Conservation (phyloP, 2,113 vertebrate species). For the Ginglymostoma cirratum region DNA sequence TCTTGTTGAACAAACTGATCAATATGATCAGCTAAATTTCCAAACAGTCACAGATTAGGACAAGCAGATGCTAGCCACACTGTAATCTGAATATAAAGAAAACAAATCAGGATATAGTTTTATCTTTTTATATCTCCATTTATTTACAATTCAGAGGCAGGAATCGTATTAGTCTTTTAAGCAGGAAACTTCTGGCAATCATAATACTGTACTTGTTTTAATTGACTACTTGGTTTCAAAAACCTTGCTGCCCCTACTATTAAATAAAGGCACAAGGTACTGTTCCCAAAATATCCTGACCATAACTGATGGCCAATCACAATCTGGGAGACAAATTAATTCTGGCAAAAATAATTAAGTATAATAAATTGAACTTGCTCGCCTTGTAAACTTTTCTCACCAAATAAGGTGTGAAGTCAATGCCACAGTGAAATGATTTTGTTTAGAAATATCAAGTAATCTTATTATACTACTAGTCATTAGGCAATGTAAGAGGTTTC, state of each 20-base stretch:
- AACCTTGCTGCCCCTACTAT: constrained; percentile 22
- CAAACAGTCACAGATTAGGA: constrained; percentile 47
- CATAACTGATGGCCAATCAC: constrained; percentile 43
- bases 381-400: constrained; percentile 34
- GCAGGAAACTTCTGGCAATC: not conserved
- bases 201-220: constrained; percentile 31
- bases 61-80: constrained; percentile 45
- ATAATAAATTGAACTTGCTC: constrained; percentile 27
- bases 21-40: constrained; percentile 57
- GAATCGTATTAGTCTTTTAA: not conserved
- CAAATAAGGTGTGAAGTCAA: constrained; percentile 27
- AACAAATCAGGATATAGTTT: constrained; percentile 41
- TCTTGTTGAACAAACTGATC: constrained; percentile 47
- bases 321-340: constrained; percentile 42
- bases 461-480: not conserved
- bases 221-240: constrained; percentile 11
- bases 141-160: constrained; percentile 41
- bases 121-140: constrained; percentile 21
- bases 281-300: constrained; percentile 46
- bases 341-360: constrained; percentile 32
- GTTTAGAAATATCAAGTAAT: constrained; percentile 25
- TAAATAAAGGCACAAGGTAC: constrained; percentile 33
- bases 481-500: constrained; percentile 1
- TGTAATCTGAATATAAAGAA: constrained; percentile 41
- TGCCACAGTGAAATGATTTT: constrained; percentile 18